Conservation (phyloP, 2,888 invertebrate genomes). For the Leistus spinibarbis region DNA sequence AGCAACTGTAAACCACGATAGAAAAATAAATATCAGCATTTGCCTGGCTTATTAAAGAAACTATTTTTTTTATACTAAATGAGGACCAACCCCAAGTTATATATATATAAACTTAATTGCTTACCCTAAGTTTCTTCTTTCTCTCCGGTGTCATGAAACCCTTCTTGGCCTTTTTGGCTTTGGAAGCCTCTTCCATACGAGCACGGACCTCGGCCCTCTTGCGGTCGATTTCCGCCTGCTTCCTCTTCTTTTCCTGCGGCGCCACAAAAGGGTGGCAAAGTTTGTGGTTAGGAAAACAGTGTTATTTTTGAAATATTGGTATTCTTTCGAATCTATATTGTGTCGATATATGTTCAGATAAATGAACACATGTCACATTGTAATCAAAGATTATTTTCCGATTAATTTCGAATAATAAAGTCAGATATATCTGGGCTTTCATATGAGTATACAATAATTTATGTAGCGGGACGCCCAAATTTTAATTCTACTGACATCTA, state of each 20-base stretch:
- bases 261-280: conserved; percentile 43
- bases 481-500: no score
- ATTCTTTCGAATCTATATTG: no score
- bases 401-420: no score
- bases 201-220: conserved; percentile 99
- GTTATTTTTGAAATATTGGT: background rate
- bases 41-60: no score
- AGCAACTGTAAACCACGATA: conserved; percentile 72
- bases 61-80: background rate
- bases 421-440: no score
- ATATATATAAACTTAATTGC: conserved; percentile 56
- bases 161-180: conserved; percentile 99
- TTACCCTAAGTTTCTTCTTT: conserved; percentile 99
- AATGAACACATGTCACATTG: no score
- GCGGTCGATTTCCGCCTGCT: conserved; percentile 96
- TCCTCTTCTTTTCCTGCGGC: conserved; percentile 91
- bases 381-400: no score
- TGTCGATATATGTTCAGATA: no score
- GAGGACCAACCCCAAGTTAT: background rate
- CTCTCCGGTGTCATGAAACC: conserved; percentile 99
- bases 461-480: no score
- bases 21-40: conserved; percentile 42
- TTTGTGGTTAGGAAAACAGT: conserved; percentile 9
- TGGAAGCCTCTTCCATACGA: conserved; percentile 98
- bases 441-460: no score